Evolutionary conservation across 2,888 invertebrate species (phyloP).

Genomic region (Drosophila monieri): DNA sequence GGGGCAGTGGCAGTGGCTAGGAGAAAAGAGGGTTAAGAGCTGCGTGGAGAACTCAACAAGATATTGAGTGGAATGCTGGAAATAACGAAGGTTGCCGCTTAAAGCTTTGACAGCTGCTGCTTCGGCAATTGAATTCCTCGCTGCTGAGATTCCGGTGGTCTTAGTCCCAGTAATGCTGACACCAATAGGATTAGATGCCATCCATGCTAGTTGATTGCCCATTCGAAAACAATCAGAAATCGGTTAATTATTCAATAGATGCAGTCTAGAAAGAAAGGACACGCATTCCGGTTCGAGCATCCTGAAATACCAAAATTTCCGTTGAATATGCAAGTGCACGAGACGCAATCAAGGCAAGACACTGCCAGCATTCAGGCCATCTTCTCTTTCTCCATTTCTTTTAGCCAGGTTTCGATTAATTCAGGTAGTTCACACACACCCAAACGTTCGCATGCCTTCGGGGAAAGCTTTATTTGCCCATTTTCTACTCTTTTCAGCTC

Average conservation of each 20-base stretch:
- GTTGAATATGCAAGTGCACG: slow-evolving; percentile 32
- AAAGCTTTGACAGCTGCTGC: slow-evolving; percentile 59
- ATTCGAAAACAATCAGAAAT: slow-evolving; percentile 35
- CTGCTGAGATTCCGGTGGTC: slow-evolving; percentile 26
- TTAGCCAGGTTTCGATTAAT: slow-evolving; percentile 19
- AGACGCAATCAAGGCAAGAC: slow-evolving; percentile 36
- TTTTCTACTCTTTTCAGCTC: slow-evolving; percentile 1
- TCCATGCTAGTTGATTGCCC: slow-evolving; percentile 33
- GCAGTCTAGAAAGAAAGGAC: slow-evolving; percentile 2
- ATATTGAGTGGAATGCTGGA: slow-evolving; percentile 43
- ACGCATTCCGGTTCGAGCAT: slow-evolving; percentile 3
- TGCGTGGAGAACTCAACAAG: slow-evolving; percentile 24
- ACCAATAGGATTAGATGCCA: slow-evolving; percentile 35
- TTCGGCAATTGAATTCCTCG: slow-evolving; percentile 61
- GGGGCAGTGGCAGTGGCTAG: neutral
- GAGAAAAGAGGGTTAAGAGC: slow-evolving; percentile 1
- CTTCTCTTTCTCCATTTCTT: neutral
- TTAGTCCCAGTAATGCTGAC: slow-evolving; percentile 45
- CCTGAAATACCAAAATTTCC: slow-evolving; percentile 12
- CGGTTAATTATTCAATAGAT: slow-evolving; percentile 38
- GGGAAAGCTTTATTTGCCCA: neutral
- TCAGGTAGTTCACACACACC: slow-evolving; percentile 3
- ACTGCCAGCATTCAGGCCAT: slow-evolving; percentile 7
- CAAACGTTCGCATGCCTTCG: neutral
- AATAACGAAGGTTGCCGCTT: slow-evolving; percentile 45